Evolutionary conservation across 2,113 vertebrate species (phyloP), one percentile per base, ranked within the genome.

Genomic region (Limnothrissa miodon): DNA sequence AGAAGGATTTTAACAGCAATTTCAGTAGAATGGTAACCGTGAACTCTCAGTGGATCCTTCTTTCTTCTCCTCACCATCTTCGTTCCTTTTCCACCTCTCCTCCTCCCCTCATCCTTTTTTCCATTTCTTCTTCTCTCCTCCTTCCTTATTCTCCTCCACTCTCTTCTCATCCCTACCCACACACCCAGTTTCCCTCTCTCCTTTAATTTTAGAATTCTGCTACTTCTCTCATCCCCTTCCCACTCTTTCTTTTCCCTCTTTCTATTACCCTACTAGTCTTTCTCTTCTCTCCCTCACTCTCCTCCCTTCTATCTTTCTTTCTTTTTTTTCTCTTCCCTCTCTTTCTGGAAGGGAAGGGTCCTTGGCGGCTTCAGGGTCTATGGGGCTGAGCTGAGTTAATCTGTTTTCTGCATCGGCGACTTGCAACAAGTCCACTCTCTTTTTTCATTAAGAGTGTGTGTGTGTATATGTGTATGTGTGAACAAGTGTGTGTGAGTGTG

Each of bases 371-470:
- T 87, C 87, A 85, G 86, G 88, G 85, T 78, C 80, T 89, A 85
- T 87, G 85, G 83, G 83, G 86, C 87, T 83, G 87, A 86, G 89
- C 91, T 88, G 87, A 94, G 91, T 94, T 93, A 88, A 94, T 94
- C 91, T 92, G 89, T 93, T 94, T 94, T 94, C 92, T 93, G 92
- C 93, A 93, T 92, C 92, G 90, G 84, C 87, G 91, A 90, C 89
- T 91, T 89, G 90, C 91, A 91, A 95, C 92, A 93, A 92, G 93
- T 93, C 91, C 89, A 90, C 92, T 92, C 90, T 91, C 88, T 92
- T 91, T 74, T 94, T 93, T 93, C 91, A 94, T 93, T 91, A 92
- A 91, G 90, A 86, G 91, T 91, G 87, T 82, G 88, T 88, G 81
- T 80, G 87, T 90, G 92, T 89, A 88, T 88, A 86, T 59, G 56